Evolutionary conservation across 1,140 invertebrate species (phyloP).

Genomic region (Drosophila subobscura): DNA sequence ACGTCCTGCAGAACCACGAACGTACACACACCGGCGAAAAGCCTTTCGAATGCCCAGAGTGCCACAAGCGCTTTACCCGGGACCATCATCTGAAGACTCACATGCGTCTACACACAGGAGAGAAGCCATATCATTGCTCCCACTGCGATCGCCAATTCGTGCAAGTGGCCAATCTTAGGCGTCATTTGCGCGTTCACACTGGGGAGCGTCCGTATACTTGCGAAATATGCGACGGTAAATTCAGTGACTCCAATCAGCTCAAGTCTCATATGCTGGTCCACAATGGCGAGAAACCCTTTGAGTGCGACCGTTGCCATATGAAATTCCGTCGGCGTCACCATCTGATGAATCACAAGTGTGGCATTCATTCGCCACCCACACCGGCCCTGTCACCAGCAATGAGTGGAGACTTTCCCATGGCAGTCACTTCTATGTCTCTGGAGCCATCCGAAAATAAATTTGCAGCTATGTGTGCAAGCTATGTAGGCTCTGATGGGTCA

Average conservation of each 20-base stretch:
- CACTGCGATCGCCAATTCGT: conserved; percentile 96
- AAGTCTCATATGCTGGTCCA: conserved; percentile 95
- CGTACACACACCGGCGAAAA: conserved; percentile 98
- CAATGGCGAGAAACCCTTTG: conserved; percentile 94
- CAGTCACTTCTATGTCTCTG: conserved; percentile 49
- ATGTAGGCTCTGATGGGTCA: conserved; percentile 77
- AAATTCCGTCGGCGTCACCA: conserved; percentile 93
- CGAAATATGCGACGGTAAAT: conserved; percentile 93
- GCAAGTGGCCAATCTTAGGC: conserved; percentile 95
- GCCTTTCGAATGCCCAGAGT: conserved; percentile 97
- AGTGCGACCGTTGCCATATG: conserved; percentile 90
- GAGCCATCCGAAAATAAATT: conserved; percentile 63
- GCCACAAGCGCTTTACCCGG: conserved; percentile 97
- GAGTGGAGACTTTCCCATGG: conserved; percentile 66
- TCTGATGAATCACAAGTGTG: conserved; percentile 93
- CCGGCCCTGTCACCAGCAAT: conserved; percentile 69
- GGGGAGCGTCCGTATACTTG: conserved; percentile 97
- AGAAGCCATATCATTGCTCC: conserved; percentile 95
- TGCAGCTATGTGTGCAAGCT: conserved; percentile 67
- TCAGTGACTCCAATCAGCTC: conserved; percentile 97
- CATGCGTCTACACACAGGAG: conserved; percentile 95
- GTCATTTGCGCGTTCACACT: conserved; percentile 97
- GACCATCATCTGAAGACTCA: conserved; percentile 97
- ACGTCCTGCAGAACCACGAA: conserved; percentile 97
- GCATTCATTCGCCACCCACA: conserved; percentile 83